Percentiles rank a stretch among this genome's conserved stretches.
Evolutionary conservation across 1,140 invertebrate species (phyloP).

Genomic region (Aphidius gifuensis): DNA sequence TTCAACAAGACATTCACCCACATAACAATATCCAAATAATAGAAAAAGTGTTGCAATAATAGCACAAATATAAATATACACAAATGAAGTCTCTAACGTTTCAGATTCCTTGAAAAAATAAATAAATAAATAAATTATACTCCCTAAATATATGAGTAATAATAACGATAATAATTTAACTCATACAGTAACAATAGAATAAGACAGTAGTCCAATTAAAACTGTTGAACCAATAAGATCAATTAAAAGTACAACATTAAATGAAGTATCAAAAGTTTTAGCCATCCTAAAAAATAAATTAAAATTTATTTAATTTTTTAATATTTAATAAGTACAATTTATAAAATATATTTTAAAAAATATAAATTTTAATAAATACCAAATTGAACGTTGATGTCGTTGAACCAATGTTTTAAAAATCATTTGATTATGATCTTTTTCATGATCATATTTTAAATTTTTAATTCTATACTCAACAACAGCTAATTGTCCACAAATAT

Average conservation of each 20-base stretch:
- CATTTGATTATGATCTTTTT: neutral
- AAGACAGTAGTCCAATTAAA: constrained; percentile 28
- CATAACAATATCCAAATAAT: constrained; percentile 33
- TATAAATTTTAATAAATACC: neutral
- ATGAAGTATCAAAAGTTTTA: constrained; percentile 28
- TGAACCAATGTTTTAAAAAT: constrained; percentile 6
- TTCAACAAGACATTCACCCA: constrained; percentile 32
- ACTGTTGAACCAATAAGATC: constrained; percentile 30
- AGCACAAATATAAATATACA: constrained; percentile 24
- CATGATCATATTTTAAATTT: constrained; percentile 5
- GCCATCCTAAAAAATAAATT: constrained; percentile 29
- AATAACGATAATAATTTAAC: constrained; percentile 2
- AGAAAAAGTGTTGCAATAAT: constrained; percentile 25
- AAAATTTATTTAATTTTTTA: neutral
- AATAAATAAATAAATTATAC: neutral
- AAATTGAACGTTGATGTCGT: constrained; percentile 14
- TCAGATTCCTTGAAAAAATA: constrained; percentile 20
- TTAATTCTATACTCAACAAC: constrained; percentile 25
- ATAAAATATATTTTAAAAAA: neutral
- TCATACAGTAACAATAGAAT: constrained; percentile 30
- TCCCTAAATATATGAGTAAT: neutral
- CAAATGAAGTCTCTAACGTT: constrained; percentile 20
- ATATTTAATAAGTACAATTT: neutral
- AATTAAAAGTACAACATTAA: constrained; percentile 30
- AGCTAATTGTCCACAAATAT: constrained; percentile 28